Evolutionary conservation across 2,113 vertebrate genomes (phyloP), one percentile per base, ranked within the genome.

Genomic region (Anhinga anhinga): DNA sequence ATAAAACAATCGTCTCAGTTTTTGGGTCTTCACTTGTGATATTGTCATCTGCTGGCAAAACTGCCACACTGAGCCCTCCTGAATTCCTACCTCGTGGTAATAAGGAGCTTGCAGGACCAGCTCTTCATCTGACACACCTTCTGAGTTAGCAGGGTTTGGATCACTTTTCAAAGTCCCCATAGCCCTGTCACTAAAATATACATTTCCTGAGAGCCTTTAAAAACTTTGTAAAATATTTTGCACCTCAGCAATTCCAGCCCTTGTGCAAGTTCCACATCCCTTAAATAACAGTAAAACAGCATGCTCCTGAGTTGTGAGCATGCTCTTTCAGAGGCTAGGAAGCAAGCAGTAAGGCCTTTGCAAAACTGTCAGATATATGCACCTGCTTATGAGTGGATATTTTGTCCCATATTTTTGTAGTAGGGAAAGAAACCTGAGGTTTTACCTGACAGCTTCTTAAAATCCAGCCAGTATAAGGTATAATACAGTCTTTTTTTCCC

Each of bases 361-460:
- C 50, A 91, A 59, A 95, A 92, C 17, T 86, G 84, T 93, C 81
- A 92, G 93, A 90, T 92, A 67, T 45, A 56, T 93, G 97, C 97
- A 98, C 97, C 97, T 98, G 97, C 97, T 96, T 96, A 88, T 55
- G 80, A 93, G 92, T 67, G 79, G 86, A 49, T 96, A 93, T 92
- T 95, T 95, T 95, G 82, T 83, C 86, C 87, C 62, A 30, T 93
- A 86, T 97, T 97, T 97, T 93, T 93, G 88, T 80, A 95, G 94
- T 42, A 89, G 88, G 71, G 93, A 90, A 95, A 98, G 96, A 96
- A 97, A 95, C 91, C 91, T 84, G 93, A 95, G 93, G 94, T 96
- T 97, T 98, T 97, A 98, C 97, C 96, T 97, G 97, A 97, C 97
- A 97, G 96, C 91, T 96, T 96, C 95, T 97, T 96, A 97, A 96